Evolutionary conservation across 1,140 invertebrate genomes (phyloP).

Genomic region (Neodiprion pinetum): DNA sequence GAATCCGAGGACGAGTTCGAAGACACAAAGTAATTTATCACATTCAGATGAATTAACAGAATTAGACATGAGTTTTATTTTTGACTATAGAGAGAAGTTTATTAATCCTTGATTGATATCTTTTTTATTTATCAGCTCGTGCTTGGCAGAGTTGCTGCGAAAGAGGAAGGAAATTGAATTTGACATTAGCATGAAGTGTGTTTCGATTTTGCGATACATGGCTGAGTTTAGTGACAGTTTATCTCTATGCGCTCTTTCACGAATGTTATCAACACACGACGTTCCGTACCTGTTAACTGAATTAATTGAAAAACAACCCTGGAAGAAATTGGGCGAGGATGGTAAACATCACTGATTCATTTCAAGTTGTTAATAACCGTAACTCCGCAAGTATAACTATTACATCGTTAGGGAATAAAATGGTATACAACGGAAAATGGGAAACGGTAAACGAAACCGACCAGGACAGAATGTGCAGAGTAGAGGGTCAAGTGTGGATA

Average conservation of each 20-base stretch:
- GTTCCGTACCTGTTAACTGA: conserved; percentile 75
- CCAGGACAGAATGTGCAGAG: conserved; percentile 65
- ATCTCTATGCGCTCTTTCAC: conserved; percentile 68
- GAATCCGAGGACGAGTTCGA: conserved; percentile 42
- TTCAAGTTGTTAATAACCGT: background rate
- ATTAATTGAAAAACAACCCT: conserved; percentile 72
- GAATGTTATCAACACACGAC: conserved; percentile 73
- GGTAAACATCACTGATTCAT: conserved; percentile 47
- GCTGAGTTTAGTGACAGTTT: conserved; percentile 63
- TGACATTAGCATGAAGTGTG: conserved; percentile 74
- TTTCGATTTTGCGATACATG: conserved; percentile 73
- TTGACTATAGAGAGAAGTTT: conserved; percentile 48
- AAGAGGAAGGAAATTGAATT: conserved; percentile 73
- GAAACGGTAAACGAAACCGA: conserved; percentile 61
- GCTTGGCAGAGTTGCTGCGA: conserved; percentile 66
- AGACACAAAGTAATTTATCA: conserved; percentile 32
- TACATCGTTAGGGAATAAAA: conserved; percentile 34
- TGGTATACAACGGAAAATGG: conserved; percentile 69
- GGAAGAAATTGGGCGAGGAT: conserved; percentile 68
- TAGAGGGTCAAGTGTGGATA: conserved; percentile 78
- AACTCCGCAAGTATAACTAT: background rate
- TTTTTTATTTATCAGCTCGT: conserved; percentile 53
- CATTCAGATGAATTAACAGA: background rate
- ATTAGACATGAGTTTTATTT: conserved; percentile 38
- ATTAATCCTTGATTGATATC: conserved; percentile 50